Conservation (phyloP, 2,888 invertebrate species). For the Thyatira batis region DNA sequence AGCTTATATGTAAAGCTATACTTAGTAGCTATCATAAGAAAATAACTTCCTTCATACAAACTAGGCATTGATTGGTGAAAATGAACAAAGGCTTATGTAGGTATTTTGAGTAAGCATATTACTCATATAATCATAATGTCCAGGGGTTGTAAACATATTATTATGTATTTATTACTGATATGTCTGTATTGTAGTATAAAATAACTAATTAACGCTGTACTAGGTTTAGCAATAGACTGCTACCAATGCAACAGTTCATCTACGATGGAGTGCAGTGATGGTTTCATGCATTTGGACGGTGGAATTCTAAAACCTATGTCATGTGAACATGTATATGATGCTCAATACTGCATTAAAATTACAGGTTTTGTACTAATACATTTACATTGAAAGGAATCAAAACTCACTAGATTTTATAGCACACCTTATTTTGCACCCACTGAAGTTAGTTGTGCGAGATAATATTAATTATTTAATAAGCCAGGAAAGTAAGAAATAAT, state of each 20-base stretch:
- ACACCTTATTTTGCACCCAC: neutral
- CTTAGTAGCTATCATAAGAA: too few species aligned
- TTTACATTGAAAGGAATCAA: neutral
- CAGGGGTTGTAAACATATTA: too few species aligned
- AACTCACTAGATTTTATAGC: neutral
- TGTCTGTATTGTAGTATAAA: neutral
- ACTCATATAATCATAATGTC: too few species aligned
- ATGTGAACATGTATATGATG: slow-evolving; percentile 89
- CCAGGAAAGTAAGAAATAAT: too few species aligned
- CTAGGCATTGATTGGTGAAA: too few species aligned
- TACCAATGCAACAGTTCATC: slow-evolving; percentile 90
- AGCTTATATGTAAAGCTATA: too few species aligned
- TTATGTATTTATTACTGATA: neutral
- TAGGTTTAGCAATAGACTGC: slow-evolving; percentile 84
- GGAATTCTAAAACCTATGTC: slow-evolving; percentile 81
- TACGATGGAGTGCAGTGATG: slow-evolving; percentile 86
- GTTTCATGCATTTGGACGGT: slow-evolving; percentile 83
- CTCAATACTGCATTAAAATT: slow-evolving; percentile 92
- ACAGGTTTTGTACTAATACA: slow-evolving; percentile 77
- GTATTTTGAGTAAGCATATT: too few species aligned
- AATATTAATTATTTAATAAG: too few species aligned
- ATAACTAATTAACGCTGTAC: slow-evolving; percentile 14
- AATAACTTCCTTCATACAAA: too few species aligned
- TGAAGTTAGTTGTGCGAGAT: too few species aligned
- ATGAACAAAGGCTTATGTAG: too few species aligned